These are phyloP conservation scores for Trichogramma pretiosum DNA, from an alignment of 1,140 invertebrate genomes.

Conservation along the genomic window DNA sequence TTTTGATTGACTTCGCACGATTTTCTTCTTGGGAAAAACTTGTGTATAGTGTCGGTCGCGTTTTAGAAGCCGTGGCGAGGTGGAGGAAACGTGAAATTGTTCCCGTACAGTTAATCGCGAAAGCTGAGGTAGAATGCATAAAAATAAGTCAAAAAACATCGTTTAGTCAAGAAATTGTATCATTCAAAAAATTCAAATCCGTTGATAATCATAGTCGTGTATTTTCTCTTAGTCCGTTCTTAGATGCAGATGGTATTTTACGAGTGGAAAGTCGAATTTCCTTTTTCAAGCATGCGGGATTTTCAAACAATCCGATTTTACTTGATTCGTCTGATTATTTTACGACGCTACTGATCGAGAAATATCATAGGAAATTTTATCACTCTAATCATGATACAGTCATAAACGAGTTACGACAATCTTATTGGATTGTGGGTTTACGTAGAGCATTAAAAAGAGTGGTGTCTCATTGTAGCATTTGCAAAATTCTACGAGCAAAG, in stretches of 20 bases:
- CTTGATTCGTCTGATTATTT: conserved; percentile 4
- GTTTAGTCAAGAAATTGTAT: background rate
- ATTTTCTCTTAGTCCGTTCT: background rate
- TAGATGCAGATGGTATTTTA: background rate
- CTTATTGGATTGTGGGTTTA: conserved; percentile 21
- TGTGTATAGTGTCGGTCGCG: background rate
- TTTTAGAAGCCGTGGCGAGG: background rate
- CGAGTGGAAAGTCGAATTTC: background rate
- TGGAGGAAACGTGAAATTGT: background rate
- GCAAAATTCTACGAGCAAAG: background rate
- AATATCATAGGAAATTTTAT: conserved; percentile 16
- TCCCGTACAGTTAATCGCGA: background rate
- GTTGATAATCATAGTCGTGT: background rate
- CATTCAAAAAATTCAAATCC: too few species aligned
- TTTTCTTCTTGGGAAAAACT: background rate
- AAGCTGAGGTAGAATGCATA: background rate
- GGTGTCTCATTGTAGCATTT: background rate
- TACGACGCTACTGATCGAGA: conserved; percentile 7
- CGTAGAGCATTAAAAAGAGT: conserved; percentile 6
- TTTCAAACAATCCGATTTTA: conserved; percentile 5
- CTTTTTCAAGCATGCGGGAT: background rate
- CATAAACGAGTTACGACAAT: conserved; percentile 22
- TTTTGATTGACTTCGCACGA: background rate
- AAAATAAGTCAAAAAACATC: background rate
- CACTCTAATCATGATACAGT: conserved; percentile 21